Base-by-base conservation (phyloP, 1,140 invertebrate species). In the Pseudomyrmex pallidus region DNA sequence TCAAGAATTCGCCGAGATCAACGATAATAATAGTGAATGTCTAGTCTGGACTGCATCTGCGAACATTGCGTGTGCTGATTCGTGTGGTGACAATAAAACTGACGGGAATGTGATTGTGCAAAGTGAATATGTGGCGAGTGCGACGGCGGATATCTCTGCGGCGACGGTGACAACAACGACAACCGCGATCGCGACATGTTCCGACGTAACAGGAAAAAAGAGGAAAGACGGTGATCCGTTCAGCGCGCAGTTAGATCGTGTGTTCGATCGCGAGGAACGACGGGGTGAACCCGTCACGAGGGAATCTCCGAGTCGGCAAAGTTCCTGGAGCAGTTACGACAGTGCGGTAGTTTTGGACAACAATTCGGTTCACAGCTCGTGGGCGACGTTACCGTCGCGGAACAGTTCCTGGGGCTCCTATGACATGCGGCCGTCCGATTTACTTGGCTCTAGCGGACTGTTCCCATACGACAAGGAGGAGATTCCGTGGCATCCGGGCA, bases 251-350 rank as follows among this genome's bases (percentile, higher is more conserved):
- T 91, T 97, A 48, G 97, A 97, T 85, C 95, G 95, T 70, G 96
- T 96, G 20, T 96, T 97, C 89, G 97, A 97, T 83, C 94, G 95
- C 44, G 97, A 97, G 91, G 97, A 96, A 90, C 95, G 95, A 86
- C 95, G 95, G 5, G 88, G 85, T 0, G 88, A 89, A 5, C 88
- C 87, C 1, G 67, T 68, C 0, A 89, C 76, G 5, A 88, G 92
- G 80, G 84, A 93, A 88, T 91, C 95, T 68, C 93, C 95, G 85
- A 92, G 91, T 84, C 93, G 97, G 25, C 97, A 97, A 90, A 97
- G 96, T 92, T 97, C 97, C 2, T 97, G 97, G 96, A 97, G 96
- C 90, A 97, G 97, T 22, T 97, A 96, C 92, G 96, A 97, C 92
- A 97, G 96, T 91, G 96, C 96, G 15, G 96, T 97, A 9, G 96